phyloP scores from a whole-genome alignment of 2,888 invertebrate species.

The Hypselothyrea guttata region DNA sequence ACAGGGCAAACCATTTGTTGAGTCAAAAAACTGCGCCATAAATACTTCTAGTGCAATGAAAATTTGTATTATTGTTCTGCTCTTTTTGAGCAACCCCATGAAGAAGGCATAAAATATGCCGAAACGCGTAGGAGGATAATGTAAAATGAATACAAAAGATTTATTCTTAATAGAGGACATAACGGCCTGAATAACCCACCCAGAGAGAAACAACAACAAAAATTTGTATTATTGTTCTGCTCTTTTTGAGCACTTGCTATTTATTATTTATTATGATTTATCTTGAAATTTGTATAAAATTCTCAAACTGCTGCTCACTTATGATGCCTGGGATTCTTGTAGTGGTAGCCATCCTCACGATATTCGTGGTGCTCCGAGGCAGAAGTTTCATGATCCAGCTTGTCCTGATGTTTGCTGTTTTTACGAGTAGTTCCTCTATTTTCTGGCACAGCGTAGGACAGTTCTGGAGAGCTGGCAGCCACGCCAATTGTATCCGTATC shows the following conservation, averaged over 20 bases:
- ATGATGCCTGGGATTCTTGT: constrained; percentile 53
- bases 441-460: constrained; percentile 48
- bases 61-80: constrained; percentile 29
- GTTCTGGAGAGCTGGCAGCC: constrained; percentile 45
- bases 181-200: no score
- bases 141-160: no score
- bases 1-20: no score
- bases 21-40: no score
- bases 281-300: not conserved
- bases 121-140: no score
- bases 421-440: constrained; percentile 24
- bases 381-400: constrained; percentile 29
- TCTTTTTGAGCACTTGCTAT: no score
- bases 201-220: no score
- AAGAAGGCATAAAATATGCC: no score
- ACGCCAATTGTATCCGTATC: constrained; percentile 36
- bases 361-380: constrained; percentile 44
- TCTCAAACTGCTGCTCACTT: constrained; percentile 7
- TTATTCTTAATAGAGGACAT: no score
- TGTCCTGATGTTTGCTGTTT: not conserved
- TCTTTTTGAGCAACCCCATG: no score
- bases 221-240: constrained; percentile 29
- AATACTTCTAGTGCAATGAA: no score
- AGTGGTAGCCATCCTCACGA: constrained; percentile 67
- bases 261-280: constrained; percentile 59